phyloP scores from a whole-genome alignment of 1,140 invertebrate species.

The Alviniconcha marisindica region DNA sequence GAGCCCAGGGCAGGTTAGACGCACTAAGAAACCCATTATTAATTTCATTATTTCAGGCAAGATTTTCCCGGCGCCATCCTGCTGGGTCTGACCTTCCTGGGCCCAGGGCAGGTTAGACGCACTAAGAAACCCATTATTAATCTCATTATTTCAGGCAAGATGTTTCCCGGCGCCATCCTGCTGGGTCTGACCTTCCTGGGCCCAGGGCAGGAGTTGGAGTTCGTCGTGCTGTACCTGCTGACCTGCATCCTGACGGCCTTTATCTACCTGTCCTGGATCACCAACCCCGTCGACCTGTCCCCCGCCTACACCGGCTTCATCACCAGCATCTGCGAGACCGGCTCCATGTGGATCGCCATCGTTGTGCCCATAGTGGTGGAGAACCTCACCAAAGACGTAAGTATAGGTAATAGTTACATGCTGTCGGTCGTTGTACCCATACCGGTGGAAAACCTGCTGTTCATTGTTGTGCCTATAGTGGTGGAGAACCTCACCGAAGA shows the following conservation, averaged over 20 bases:
- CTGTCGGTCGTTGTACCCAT: background rate
- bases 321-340: slow-evolving; percentile 39
- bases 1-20: background rate
- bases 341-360: slow-evolving; percentile 40
- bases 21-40: no score
- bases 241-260: slow-evolving; percentile 24
- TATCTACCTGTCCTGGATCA: slow-evolving; percentile 36
- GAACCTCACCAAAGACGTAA: slow-evolving; percentile 36
- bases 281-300: slow-evolving; percentile 40
- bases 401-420: background rate
- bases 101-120: slow-evolving; percentile 13
- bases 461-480: slow-evolving; percentile 14
- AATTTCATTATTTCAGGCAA: slow-evolving; percentile 43
- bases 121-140: no score
- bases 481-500: slow-evolving; percentile 38
- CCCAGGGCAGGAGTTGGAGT: slow-evolving; percentile 10
- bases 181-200: slow-evolving; percentile 30
- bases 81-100: slow-evolving; percentile 30
- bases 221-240: slow-evolving; percentile 34
- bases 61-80: slow-evolving; percentile 34
- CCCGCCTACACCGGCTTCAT: slow-evolving; percentile 45
- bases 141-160: slow-evolving; percentile 40
- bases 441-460: background rate
- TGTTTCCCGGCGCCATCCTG: slow-evolving; percentile 33
- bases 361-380: slow-evolving; percentile 42